phyloP scores from a whole-genome alignment of 1,140 invertebrate genomes.

The Zaprionus capensis region DNA sequence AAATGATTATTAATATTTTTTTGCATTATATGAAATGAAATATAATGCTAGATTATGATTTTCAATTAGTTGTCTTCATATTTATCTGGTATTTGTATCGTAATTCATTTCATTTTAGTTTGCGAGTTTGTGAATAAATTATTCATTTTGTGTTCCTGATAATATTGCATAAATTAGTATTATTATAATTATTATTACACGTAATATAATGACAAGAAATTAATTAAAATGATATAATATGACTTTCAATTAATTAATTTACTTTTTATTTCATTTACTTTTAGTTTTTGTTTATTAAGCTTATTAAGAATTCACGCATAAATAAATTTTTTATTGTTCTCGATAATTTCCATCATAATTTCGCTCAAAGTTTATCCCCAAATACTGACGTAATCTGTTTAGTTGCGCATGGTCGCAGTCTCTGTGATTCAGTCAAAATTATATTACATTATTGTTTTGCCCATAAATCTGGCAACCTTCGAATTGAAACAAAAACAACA shows the following conservation, averaged over 20 bases:
- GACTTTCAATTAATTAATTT: background rate
- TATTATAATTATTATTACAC: too few relatives aligned
- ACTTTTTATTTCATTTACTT: background rate
- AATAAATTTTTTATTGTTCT: background rate
- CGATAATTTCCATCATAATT: background rate
- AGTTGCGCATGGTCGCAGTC: constrained; percentile 1
- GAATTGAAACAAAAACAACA: constrained; percentile 15
- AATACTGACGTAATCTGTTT: constrained; percentile 23
- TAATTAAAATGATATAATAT: background rate
- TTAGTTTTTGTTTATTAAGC: background rate
- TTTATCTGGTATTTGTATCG: background rate
- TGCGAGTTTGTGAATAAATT: background rate
- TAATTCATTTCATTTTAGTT: background rate
- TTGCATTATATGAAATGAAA: too few relatives aligned
- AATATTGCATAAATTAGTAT: too few relatives aligned
- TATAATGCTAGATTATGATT: background rate
- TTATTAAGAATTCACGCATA: background rate
- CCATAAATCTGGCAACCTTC: constrained; percentile 46
- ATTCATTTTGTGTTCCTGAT: background rate
- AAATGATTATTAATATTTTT: background rate
- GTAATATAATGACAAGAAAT: background rate
- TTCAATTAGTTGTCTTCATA: background rate
- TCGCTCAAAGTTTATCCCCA: background rate
- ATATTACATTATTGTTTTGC: constrained; percentile 40
- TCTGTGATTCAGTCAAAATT: constrained; percentile 17